A percentile compares a stretch with the other conserved stretches of the same genome.
Conservation (phyloP, 2,113 vertebrate genomes). For the Protomyctophum bolini region DNA sequence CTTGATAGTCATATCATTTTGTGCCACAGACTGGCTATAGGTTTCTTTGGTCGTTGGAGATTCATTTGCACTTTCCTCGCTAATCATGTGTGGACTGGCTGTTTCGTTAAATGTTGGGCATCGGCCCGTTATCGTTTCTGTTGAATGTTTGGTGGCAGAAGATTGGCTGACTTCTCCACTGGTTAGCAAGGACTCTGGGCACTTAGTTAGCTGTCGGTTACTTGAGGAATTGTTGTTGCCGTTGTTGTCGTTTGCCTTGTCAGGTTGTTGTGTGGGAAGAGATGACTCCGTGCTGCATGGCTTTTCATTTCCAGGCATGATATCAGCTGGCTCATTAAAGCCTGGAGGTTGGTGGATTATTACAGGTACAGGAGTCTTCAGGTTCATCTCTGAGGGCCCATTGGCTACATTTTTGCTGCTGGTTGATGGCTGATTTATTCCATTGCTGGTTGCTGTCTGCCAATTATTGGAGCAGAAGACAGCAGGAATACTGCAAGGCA, state of each 20-base stretch:
- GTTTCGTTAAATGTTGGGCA: background rate
- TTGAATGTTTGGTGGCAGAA: background rate
- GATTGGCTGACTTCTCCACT: slow-evolving; percentile 6
- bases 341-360: slow-evolving; percentile 51
- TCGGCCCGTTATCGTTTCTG: no score
- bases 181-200: background rate
- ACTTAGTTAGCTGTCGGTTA: background rate
- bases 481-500: slow-evolving; percentile 55
- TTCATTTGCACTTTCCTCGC: background rate
- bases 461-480: slow-evolving; percentile 73
- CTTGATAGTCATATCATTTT: no score
- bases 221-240: slow-evolving; percentile 43
- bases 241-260: slow-evolving; percentile 45
- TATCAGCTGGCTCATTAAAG: slow-evolving; percentile 43
- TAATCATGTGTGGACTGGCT: background rate
- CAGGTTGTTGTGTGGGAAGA: background rate
- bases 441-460: slow-evolving; percentile 46
- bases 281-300: background rate
- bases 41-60: background rate
- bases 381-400: slow-evolving; percentile 27
- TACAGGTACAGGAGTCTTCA: slow-evolving; percentile 3
- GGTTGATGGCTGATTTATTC: slow-evolving; percentile 17
- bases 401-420: slow-evolving; percentile 22
- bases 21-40: background rate
- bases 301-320: background rate